These are phyloP conservation scores for Ceratina japonica DNA, from an alignment of 1,140 invertebrate species.

Conservation along the genomic window DNA sequence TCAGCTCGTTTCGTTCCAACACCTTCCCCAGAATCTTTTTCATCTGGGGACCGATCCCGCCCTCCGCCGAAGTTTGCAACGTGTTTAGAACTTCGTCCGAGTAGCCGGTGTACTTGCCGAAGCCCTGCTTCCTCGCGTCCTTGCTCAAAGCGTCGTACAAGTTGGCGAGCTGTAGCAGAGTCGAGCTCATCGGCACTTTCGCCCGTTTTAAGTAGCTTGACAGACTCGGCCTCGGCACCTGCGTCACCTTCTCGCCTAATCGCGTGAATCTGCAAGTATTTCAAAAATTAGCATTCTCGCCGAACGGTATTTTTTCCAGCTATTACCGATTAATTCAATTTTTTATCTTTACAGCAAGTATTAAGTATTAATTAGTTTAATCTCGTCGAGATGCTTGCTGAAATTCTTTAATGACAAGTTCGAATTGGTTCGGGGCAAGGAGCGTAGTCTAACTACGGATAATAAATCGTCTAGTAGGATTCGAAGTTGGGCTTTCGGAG, in stretches of 20 bases:
- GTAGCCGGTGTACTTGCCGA: conserved; percentile 71
- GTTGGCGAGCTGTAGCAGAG: conserved; percentile 69
- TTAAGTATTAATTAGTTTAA: no score
- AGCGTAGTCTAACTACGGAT: no score
- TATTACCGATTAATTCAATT: no score
- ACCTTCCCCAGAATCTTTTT: conserved; percentile 69
- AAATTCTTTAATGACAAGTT: no score
- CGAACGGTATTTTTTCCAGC: no score
- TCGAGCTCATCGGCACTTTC: conserved; percentile 63
- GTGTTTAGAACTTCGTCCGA: conserved; percentile 69
- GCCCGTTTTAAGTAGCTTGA: conserved; percentile 65
- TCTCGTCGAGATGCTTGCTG: no score
- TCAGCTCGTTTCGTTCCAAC: conserved; percentile 69
- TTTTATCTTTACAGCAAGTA: no score
- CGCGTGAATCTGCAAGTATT: conserved; percentile 66
- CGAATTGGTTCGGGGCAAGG: no score
- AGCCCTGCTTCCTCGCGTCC: conserved; percentile 74
- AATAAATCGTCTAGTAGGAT: no score
- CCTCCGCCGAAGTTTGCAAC: conserved; percentile 65
- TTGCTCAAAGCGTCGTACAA: conserved; percentile 74
- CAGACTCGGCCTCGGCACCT: conserved; percentile 74
- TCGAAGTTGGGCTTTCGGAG: no score
- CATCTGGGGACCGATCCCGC: conserved; percentile 69
- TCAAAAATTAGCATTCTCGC: conserved; percentile 9
- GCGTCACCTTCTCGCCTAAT: conserved; percentile 72